Evolutionary conservation across 2,113 vertebrate species (phyloP), one percentile per base, ranked within the genome.

Genomic region (Cryptomyrus ogoouensis): DNA sequence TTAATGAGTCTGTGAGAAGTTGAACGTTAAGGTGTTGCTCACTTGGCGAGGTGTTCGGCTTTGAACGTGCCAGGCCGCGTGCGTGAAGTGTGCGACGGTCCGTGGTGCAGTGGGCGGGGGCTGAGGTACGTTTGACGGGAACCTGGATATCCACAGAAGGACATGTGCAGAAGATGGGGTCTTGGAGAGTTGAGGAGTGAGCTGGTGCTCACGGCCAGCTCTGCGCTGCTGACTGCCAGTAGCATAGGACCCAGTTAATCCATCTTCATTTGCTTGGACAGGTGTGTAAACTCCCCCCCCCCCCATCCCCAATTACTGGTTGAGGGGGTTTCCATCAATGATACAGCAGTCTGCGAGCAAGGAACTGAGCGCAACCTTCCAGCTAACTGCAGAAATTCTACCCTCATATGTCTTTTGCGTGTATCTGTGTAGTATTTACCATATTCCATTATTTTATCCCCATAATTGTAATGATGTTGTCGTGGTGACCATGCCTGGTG

Each of bases 211-310:
- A 31, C n/a, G 9, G 62, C 62, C 9, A 3, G 62, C 62, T 31
- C 62, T 31, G n/a, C 10, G 3, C 62, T 27, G 44, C 47, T 85
- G 83, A 27, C 47, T 85, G 5, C 24, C 35, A 86, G 44, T 46
- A 52, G 44, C n/a, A 8, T 8, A 80, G 74, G 35, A 80, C 39
- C 17, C n/a, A 24, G 70, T 80, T 50, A 50, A 52, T 89, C 17
- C 27, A 47, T 80, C 88, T 77, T 77, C 66, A 49, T 89, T 77
- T 21, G 66, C 66, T 49, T 50, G 46, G 88, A 35, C 88, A 80
- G 47, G 44, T 80, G 44, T 80, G 66, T 77, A 74, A 47, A 13
- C 58, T 15, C 1, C 3, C 42, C 52, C 39, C 52, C 39, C 56
- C 17, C 58, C 52, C n/a, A 15, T 15, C 62, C 83, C 10, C 62